Percentiles rank a stretch among this genome's conserved stretches.
Conservation (phyloP, 2,888 invertebrate species). For the Octodonta nipae region DNA sequence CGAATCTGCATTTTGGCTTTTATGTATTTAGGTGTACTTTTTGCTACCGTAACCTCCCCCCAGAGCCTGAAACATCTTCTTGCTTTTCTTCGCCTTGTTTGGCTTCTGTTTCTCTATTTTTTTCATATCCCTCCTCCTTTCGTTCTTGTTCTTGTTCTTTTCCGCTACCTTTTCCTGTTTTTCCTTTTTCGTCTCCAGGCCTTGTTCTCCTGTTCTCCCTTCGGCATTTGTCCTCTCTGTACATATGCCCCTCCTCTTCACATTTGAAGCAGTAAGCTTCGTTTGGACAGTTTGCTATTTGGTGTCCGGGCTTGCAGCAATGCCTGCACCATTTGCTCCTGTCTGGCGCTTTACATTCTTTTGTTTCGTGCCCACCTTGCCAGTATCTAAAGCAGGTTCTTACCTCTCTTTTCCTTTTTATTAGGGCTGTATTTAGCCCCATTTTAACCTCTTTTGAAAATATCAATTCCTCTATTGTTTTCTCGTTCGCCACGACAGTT, state of each 20-base stretch:
- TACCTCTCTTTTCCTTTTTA: background rate
- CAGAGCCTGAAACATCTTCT: too few species aligned
- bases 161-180: background rate
- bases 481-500: too few species aligned
- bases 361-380: background rate
- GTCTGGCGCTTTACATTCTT: constrained; percentile 3
- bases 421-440: background rate
- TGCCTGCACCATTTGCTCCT: background rate
- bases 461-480: too few species aligned
- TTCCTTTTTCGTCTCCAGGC: constrained; percentile 1
- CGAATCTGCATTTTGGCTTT: too few species aligned
- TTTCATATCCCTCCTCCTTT: too few species aligned
- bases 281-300: background rate
- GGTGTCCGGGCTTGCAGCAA: constrained; percentile 1
- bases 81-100: too few species aligned
- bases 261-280: constrained; percentile 3
- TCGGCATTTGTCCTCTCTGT: background rate
- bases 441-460: too few species aligned
- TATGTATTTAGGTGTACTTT: background rate
- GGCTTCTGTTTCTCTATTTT: too few species aligned
- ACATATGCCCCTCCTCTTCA: constrained; percentile 1
- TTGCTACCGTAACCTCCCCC: background rate
- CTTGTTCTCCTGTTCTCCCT: too few species aligned
- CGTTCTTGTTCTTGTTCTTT: too few species aligned
- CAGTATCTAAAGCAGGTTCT: background rate